These are phyloP conservation scores for Microcebus jonahi DNA, from an alignment of 2,113 vertebrate genomes.

Conservation along the genomic window DNA sequence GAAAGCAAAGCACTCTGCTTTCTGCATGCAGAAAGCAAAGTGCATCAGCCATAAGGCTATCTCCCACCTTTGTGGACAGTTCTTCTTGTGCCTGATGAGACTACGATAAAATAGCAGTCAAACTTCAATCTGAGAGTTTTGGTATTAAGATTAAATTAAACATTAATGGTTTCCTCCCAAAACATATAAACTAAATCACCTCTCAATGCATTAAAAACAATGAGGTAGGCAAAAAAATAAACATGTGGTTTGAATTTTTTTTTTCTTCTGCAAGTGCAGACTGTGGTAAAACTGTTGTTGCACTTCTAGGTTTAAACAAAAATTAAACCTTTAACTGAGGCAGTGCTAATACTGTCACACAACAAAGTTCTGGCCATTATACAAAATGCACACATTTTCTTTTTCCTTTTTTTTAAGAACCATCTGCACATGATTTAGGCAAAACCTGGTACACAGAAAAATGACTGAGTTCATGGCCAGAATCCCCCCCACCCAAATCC, in stretches of 20 bases:
- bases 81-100: slow-evolving; percentile 79
- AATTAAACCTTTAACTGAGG: slow-evolving; percentile 88
- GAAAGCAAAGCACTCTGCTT: slow-evolving; percentile 64
- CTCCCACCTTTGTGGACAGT: slow-evolving; percentile 59
- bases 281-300: slow-evolving; percentile 84
- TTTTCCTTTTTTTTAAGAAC: slow-evolving; percentile 60
- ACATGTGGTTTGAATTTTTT: slow-evolving; percentile 82
- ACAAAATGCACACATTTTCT: slow-evolving; percentile 82
- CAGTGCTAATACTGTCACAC: slow-evolving; percentile 90
- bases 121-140: slow-evolving; percentile 85
- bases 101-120: slow-evolving; percentile 84
- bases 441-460: slow-evolving; percentile 88
- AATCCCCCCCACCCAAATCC: slow-evolving; percentile 3
- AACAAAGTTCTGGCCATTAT: slow-evolving; percentile 86
- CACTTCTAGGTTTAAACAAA: slow-evolving; percentile 88
- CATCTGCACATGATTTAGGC: slow-evolving; percentile 86
- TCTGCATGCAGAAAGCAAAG: slow-evolving; percentile 71
- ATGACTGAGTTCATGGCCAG: slow-evolving; percentile 83
- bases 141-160: slow-evolving; percentile 90
- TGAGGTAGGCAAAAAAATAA: slow-evolving; percentile 92
- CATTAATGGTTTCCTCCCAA: slow-evolving; percentile 86
- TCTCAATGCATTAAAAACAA: slow-evolving; percentile 91
- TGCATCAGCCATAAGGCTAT: slow-evolving; percentile 63
- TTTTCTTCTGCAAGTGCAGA: slow-evolving; percentile 83
- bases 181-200: slow-evolving; percentile 88